Evolutionary conservation across 1,140 invertebrate genomes (phyloP), one percentile per base, ranked within the genome.

Genomic region (Drosophila busckii): DNA sequence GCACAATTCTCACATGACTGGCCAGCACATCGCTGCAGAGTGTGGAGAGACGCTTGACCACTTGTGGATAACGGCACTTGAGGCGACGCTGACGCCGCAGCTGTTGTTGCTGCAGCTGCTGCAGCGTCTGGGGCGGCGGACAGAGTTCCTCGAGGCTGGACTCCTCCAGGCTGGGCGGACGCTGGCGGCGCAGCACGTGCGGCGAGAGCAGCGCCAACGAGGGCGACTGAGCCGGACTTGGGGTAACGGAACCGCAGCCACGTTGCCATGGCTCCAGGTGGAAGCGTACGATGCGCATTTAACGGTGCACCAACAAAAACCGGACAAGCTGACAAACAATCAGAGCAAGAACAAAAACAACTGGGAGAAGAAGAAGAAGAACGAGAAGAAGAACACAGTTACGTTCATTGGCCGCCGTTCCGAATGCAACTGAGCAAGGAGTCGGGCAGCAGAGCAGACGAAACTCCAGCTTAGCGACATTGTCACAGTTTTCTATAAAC

Each of bases 251-350:
- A 9, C 85, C 83, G 9, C 70, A 60, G 12, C 71, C 68, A 12
- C 84, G 80, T 25, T 87, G 86, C 86, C 86, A 87, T 32, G 86
- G 84, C 64, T 87, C 86, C 44, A 87, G 23, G 20, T 87, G 83
- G 63, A 87, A 87, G 34, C 86, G 86, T 32, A 87, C 86, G 23
- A 87, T 87, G 25, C 86, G 82, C 86, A 87, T 87, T 50, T 49
- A 38, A 23, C 16, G 13, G 42, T 23, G 41, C 40, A 23, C 1
- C 15, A 12, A 48, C 13, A 45, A 25, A 46, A 46, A 49, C 19
- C 22, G 29, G 32, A 44, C 20, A n/a, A 44, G 6, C n/a, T n/a
- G n/a, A n/a, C n/a, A n/a, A n/a, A n/a, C n/a, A n/a, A n/a, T n/a
- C n/a, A n/a, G n/a, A n/a, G n/a, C n/a, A 29, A 26, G 13, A 9